Evolutionary conservation across 2,888 invertebrate species (phyloP).

Genomic region (Rotaria magnacalcarata): DNA sequence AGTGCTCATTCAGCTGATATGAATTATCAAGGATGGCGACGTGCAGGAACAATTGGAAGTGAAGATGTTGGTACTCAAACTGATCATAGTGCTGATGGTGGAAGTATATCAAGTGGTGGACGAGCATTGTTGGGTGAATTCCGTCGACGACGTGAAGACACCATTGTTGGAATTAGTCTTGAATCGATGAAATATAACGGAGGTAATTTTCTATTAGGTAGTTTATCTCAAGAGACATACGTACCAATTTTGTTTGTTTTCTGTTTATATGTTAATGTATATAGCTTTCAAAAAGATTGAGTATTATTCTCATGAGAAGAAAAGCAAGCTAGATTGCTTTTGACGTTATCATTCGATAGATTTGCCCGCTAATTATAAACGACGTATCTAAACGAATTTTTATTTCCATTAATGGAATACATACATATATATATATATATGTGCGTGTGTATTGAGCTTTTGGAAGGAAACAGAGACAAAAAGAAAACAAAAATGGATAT

Average conservation of each 20-base stretch:
- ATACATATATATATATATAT: too few species aligned
- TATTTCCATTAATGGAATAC: too few species aligned
- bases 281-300: neutral
- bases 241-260: neutral
- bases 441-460: too few species aligned
- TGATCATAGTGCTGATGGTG: neutral
- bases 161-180: neutral
- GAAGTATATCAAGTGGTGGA: neutral
- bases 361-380: too few species aligned
- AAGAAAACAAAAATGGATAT: too few species aligned
- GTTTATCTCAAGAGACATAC: neutral
- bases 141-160: neutral
- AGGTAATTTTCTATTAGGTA: neutral
- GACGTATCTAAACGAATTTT: too few species aligned
- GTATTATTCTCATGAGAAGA: too few species aligned
- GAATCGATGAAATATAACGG: constrained; percentile 25
- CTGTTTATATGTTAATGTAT: too few species aligned
- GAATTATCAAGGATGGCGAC: neutral
- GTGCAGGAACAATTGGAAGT: neutral
- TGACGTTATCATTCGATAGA: too few species aligned
- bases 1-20: neutral
- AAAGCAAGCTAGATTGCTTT: too few species aligned
- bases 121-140: neutral
- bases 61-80: constrained; percentile 20
- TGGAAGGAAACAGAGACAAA: too few species aligned